Base-by-base conservation (phyloP, 2,797 vertebrate genomes). In the Pseudomugil gertrudae region DNA sequence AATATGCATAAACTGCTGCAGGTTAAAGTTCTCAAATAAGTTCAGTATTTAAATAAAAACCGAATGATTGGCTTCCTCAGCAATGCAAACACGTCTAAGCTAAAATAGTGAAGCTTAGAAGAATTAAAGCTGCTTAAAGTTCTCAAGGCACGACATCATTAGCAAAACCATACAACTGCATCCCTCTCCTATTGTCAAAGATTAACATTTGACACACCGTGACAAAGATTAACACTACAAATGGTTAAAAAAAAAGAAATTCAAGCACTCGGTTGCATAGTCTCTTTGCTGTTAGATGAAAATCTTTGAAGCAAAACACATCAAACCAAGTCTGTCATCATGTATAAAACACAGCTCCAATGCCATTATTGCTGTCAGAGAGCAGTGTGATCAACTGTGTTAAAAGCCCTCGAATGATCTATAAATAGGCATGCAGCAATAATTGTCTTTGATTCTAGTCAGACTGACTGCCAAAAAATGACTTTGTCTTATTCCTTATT, bases 381-480 rank as follows among this genome's bases (percentile, higher is more conserved):
- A 73, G 76, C 23, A 50, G 40, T 75, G 56, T 59, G 63, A 87
- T 84, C 74, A 86, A 76, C 60, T 21, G 57, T 50, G 71, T 74
- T 63, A 76, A 65, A 79, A 72, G 29, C 62, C 48, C 27, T 59
- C 57, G 27, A 77, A 76, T 63, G 36, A 72, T 66, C 81, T 81
- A 87, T 78, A 84, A 83, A 84, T 85, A 83, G 70, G 48, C 57
- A 38, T 29, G 52, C 51, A 43, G 36, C 19, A 70, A 70, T 79
- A 80, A 83, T 83, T 64, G 68, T 38, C 55, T 68, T 38, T 55
- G 69, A 72, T 66, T 74, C 30, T 36, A 43, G 43, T 76, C 68
- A 80, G 54, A 60, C 60, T 51, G 54, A 51, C 50, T 48, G 71
- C 45, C 45, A 61, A 48, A 50, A 43, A 50, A 67, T n/a, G 51